Evolutionary conservation across 2,113 vertebrate species (phyloP), one percentile per base, ranked within the genome.

Genomic region (Phycodurus eques): DNA sequence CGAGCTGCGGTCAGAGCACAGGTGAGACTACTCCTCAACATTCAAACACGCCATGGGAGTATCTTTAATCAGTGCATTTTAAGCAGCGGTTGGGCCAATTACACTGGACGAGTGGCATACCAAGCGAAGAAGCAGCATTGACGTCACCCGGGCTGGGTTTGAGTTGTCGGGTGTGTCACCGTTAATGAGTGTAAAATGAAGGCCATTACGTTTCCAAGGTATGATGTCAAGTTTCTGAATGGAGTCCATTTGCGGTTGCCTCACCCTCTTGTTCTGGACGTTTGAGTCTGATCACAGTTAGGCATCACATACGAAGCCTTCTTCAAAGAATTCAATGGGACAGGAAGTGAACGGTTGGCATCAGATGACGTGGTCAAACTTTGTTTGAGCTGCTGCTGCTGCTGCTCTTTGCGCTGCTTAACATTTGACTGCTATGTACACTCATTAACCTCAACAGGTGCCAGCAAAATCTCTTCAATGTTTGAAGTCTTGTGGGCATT

Each of bases 91-190:
- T 65, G 22, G 9, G 22, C 8, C 44, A 13, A 47, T 66, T 66
- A 17, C 20, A 47, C 64, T 17, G 22, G 64, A 17, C 13, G 64
- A 66, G 64, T 66, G 14, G 64, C 64, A 66, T 66, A 31, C 64
- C 64, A 66, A 66, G 63, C 63, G 22, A 44, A 20, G 20, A 46
- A 47, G 3, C 42, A 47, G 8, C 22, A 17, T 17, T 66, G 64
- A 27, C 44, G 64, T 46, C 64, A 46, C 43, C 2, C 6, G 12
- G 8, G n/a, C 3, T 27, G 20, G 43, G 27, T 27, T 47, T n/a
- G 47, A 19, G 43, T 27, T 47, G 27, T 27, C 27, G 64, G 64
- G 64, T 66, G 64, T 47, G 59, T 4, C 59, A 17, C 17, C 14
- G 33, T 17, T 35, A 35, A 61, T 61, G n/a, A 31, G 9, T 20